phyloP scores from a whole-genome alignment of 2,113 vertebrate species.

The Stomatorhinus ivindoensis region DNA sequence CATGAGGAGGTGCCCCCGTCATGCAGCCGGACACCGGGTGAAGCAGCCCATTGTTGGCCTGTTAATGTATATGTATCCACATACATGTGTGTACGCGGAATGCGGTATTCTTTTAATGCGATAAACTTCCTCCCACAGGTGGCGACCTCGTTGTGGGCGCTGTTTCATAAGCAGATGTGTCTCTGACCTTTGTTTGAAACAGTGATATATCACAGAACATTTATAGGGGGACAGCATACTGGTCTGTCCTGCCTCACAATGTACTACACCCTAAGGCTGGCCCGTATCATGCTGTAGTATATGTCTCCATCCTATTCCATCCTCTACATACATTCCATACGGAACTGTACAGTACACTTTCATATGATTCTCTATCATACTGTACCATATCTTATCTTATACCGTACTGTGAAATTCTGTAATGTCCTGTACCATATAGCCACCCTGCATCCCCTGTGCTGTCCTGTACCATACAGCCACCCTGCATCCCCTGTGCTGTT shows the following conservation, averaged over 20 bases:
- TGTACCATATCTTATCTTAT: too few relatives aligned
- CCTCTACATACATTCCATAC: neutral
- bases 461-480: neutral
- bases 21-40: neutral
- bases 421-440: too few relatives aligned
- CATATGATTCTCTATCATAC: neutral
- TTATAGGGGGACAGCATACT: neutral
- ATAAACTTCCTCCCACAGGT: neutral
- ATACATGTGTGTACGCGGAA: neutral
- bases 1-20: slow-evolving; percentile 15
- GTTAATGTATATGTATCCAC: too few relatives aligned
- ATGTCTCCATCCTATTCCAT: neutral
- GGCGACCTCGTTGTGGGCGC: neutral
- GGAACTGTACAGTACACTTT: neutral
- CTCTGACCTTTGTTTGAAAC: neutral
- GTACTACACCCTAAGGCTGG: neutral
- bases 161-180: neutral
- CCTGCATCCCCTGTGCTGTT: neutral
- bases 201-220: neutral
- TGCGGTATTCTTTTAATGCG: neutral
- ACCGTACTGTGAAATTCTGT: too few relatives aligned
- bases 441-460: neutral
- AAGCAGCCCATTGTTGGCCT: slow-evolving; percentile 1
- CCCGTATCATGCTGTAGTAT: neutral
- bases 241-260: neutral